A percentile compares a stretch with the other conserved stretches of the same genome.
These are phyloP conservation scores for Drosophila prostipennis DNA, from an alignment of 2,888 invertebrate species.

Conservation along the genomic window DNA sequence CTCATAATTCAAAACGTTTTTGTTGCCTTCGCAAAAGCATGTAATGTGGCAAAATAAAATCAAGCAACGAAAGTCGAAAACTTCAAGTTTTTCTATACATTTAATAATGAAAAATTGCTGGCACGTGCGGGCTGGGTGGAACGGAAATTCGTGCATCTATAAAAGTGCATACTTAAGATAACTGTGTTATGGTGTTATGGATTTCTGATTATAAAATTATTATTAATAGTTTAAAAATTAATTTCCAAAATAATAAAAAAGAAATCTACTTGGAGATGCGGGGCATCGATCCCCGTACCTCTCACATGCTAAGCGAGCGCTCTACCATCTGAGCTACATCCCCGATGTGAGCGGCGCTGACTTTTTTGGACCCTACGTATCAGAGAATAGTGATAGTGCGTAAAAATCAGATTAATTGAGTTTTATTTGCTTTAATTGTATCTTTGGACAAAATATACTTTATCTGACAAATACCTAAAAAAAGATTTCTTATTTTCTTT, in stretches of 20 bases:
- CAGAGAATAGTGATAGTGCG: neutral
- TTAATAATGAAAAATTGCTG: constrained; percentile 80
- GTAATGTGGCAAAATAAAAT: constrained; percentile 77
- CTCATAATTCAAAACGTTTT: constrained; percentile 74
- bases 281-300: constrained; percentile 85
- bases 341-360: constrained; percentile 55
- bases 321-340: constrained; percentile 85
- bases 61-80: constrained; percentile 59
- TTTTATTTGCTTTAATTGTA: neutral
- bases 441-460: too few relatives aligned
- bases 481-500: too few relatives aligned
- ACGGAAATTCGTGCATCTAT: too few relatives aligned
- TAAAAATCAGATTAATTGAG: neutral
- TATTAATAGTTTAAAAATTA: too few relatives aligned
- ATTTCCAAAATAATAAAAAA: neutral
- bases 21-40: constrained; percentile 44
- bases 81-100: constrained; percentile 35
- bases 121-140: constrained; percentile 76
- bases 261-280: constrained; percentile 79
- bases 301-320: constrained; percentile 85
- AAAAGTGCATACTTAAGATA: neutral
- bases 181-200: neutral
- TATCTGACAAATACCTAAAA: too few relatives aligned
- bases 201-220: too few relatives aligned
- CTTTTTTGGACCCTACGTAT: neutral